Percentiles rank a stretch among this genome's conserved stretches.
Evolutionary conservation across 2,888 invertebrate genomes (phyloP).

Genomic region (Lycia hirtaria): DNA sequence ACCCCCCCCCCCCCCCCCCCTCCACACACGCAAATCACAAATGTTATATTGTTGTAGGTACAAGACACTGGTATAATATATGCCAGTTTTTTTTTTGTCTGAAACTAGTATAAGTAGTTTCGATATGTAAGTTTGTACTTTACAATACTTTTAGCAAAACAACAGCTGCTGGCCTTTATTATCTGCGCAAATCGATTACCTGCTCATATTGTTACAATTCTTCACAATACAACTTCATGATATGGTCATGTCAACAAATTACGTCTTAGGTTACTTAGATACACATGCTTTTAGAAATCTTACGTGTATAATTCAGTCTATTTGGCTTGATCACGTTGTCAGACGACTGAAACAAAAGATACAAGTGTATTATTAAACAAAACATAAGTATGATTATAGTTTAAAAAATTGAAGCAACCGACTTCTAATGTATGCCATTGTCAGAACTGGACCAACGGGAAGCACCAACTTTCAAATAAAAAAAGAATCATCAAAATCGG

Average conservation of each 20-base stretch:
- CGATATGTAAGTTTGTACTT: too few relatives aligned
- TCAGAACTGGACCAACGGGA: too few relatives aligned
- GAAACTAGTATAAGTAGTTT: neutral
- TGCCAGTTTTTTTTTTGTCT: too few relatives aligned
- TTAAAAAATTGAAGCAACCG: too few relatives aligned
- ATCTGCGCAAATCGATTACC: neutral
- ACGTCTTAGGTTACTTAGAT: neutral
- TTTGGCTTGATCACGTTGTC: conserved; percentile 6
- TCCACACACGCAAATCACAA: too few relatives aligned
- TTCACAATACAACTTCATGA: neutral
- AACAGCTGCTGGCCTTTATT: neutral
- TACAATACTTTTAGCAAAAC: conserved; percentile 1
- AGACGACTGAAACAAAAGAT: conserved; percentile 27
- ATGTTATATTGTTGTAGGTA: too few relatives aligned
- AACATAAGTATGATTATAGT: neutral
- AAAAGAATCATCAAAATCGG: too few relatives aligned
- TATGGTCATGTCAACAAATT: conserved; percentile 4
- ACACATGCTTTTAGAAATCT: neutral
- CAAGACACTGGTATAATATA: too few relatives aligned
- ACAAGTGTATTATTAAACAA: neutral
- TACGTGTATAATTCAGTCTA: conserved; percentile 25
- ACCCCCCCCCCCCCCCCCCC: too few relatives aligned
- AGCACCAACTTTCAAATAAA: too few relatives aligned
- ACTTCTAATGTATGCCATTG: too few relatives aligned
- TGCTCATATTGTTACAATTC: neutral